These are phyloP conservation scores for Pecten maximus DNA, from an alignment of 2,888 invertebrate genomes.

Conservation along the genomic window DNA sequence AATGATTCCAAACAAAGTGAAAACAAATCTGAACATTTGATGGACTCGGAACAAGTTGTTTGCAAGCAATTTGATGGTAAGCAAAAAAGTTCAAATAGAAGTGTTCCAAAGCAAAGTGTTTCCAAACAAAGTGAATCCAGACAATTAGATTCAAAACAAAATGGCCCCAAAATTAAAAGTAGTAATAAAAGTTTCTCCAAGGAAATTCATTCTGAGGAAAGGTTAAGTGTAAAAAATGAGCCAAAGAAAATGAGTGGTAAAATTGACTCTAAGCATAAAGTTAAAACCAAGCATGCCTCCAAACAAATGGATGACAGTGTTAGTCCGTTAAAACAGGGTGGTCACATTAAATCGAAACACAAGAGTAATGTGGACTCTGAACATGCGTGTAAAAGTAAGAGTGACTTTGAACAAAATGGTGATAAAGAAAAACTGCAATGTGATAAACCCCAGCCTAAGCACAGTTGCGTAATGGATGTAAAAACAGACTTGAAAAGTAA, in stretches of 20 bases:
- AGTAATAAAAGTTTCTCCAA: neutral
- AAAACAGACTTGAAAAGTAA: neutral
- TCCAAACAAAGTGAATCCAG: neutral
- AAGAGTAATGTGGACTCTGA: neutral
- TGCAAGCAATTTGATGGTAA: neutral
- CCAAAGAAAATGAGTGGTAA: neutral
- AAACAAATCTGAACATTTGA: neutral
- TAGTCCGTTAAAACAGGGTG: neutral
- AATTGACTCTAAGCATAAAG: neutral
- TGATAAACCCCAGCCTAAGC: neutral
- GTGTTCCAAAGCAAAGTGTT: neutral
- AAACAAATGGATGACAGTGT: neutral
- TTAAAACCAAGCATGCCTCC: neutral
- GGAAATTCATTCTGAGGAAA: neutral
- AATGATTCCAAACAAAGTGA: neutral
- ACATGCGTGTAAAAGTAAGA: neutral
- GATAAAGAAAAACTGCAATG: neutral
- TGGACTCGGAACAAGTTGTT: neutral
- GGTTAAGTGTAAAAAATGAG: neutral
- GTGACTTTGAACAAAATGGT: neutral
- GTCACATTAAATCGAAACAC: neutral
- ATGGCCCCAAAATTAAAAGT: neutral
- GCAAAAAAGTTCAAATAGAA: neutral
- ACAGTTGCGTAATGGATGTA: neutral
- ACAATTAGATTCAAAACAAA: neutral